Evolutionary conservation across 2,113 vertebrate species (phyloP).

Genomic region (Scatophagus argus): DNA sequence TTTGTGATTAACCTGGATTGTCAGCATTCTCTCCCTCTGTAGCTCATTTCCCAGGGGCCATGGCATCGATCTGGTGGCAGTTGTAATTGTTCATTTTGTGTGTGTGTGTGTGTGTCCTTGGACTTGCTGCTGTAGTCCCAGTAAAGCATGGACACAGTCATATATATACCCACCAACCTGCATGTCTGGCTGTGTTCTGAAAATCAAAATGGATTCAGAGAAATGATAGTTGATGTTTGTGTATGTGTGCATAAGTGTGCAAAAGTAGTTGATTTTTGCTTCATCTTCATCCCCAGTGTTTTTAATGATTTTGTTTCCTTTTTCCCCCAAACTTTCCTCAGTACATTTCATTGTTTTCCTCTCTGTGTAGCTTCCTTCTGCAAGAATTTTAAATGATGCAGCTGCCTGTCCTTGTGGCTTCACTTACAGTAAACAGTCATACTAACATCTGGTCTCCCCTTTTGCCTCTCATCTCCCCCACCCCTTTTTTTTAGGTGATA

Average conservation of each 20-base stretch:
- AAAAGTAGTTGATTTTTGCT: too few relatives aligned
- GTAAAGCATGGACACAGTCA: conserved; percentile 2
- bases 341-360: not conserved
- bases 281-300: not conserved
- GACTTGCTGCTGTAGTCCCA: conserved; percentile 1
- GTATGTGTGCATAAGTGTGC: not conserved
- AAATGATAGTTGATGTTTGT: not conserved
- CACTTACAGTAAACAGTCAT: not conserved
- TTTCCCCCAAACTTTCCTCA: not conserved
- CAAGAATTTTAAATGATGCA: not conserved
- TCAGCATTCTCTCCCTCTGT: conserved; percentile 23
- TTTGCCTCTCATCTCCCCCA: not conserved
- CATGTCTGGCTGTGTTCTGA: not conserved
- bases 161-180: conserved; percentile 9
- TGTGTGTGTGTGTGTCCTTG: conserved; percentile 24
- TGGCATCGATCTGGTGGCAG: conserved; percentile 34
- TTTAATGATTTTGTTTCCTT: not conserved
- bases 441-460: not conserved
- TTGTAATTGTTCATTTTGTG: conserved; percentile 16
- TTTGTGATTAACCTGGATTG: conserved; percentile 63
- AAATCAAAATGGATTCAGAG: conserved; percentile 18
- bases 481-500: conserved; percentile 87
- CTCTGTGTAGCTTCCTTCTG: not conserved
- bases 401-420: not conserved
- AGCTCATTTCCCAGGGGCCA: conserved; percentile 37